A percentile compares a stretch with the other conserved stretches of the same genome.
phyloP scores from a whole-genome alignment of 2,888 invertebrate species.

The Agrotis puta region DNA sequence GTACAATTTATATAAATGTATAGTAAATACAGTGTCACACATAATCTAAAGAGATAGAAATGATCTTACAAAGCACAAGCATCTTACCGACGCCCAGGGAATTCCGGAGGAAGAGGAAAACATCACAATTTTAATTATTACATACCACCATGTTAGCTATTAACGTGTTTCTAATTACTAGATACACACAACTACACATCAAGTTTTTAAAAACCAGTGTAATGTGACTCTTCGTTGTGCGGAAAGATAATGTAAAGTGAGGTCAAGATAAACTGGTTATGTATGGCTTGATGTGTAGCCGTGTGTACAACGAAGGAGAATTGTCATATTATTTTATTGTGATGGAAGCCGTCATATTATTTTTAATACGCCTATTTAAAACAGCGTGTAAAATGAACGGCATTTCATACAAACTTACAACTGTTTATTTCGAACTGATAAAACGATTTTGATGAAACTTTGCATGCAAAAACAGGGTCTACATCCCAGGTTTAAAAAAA shows the following conservation, averaged over 20 bases:
- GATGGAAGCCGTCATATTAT: slow-evolving; percentile 21
- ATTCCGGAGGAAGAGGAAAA: slow-evolving; percentile 74
- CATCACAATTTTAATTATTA: slow-evolving; percentile 45
- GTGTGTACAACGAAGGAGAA: slow-evolving; percentile 8
- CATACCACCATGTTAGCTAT: slow-evolving; percentile 17
- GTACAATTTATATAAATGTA: background rate
- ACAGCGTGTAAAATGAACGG: too few species aligned
- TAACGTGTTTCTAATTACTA: slow-evolving; percentile 36
- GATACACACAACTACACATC: too few species aligned
- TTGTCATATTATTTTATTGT: slow-evolving; percentile 38
- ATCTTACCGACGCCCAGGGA: slow-evolving; percentile 81
- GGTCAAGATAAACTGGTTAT: background rate
- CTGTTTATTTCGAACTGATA: too few species aligned
- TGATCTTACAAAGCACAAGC: slow-evolving; percentile 80
- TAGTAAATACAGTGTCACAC: slow-evolving; percentile 5
- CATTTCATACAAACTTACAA: too few species aligned
- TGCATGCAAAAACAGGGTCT: too few species aligned
- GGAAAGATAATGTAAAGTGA: too few species aligned
- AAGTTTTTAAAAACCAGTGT: too few species aligned
- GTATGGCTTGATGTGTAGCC: background rate
- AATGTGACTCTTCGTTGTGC: too few species aligned
- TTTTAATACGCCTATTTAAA: slow-evolving; percentile 36
- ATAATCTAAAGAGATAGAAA: slow-evolving; percentile 26
- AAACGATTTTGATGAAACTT: too few species aligned
- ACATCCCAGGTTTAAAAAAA: too few species aligned